Conservation (phyloP, 2,113 vertebrate genomes). For the Barbus barbus region DNA sequence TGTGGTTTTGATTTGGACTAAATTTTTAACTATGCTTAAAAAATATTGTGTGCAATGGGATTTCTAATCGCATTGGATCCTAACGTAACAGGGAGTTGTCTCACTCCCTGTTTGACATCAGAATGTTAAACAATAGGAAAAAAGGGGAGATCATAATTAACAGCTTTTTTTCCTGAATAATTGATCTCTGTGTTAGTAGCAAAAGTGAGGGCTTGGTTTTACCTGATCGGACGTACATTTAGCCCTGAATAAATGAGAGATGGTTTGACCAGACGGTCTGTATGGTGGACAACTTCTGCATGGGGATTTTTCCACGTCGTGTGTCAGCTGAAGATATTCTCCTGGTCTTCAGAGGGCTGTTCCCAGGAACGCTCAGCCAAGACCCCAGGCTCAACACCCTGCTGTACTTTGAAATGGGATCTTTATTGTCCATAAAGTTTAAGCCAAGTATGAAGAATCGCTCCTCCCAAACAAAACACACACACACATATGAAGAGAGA, state of each 20-base stretch:
- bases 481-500: constrained; percentile 26
- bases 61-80: constrained; percentile 68
- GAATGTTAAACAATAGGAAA: constrained; percentile 47
- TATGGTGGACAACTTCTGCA: neutral
- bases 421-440: constrained; percentile 83
- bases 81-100: constrained; percentile 68
- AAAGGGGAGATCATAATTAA: constrained; percentile 44
- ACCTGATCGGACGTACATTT: neutral
- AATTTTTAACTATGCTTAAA: constrained; percentile 70
- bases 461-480: constrained; percentile 75
- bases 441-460: constrained; percentile 82
- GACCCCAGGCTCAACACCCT: constrained; percentile 82
- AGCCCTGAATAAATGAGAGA: neutral
- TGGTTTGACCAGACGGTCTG: neutral
- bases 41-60: constrained; percentile 73
- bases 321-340: constrained; percentile 41
- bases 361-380: constrained; percentile 68
- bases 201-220: neutral
- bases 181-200: neutral
- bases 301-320: neutral
- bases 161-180: constrained; percentile 20
- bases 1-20: constrained; percentile 75
- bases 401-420: constrained; percentile 85
- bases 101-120: constrained; percentile 38
- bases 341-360: constrained; percentile 53